These are phyloP conservation scores for Stichopus horrens DNA, from an alignment of 53 echinoderm and acorn worm species.

Conservation along the genomic window DNA sequence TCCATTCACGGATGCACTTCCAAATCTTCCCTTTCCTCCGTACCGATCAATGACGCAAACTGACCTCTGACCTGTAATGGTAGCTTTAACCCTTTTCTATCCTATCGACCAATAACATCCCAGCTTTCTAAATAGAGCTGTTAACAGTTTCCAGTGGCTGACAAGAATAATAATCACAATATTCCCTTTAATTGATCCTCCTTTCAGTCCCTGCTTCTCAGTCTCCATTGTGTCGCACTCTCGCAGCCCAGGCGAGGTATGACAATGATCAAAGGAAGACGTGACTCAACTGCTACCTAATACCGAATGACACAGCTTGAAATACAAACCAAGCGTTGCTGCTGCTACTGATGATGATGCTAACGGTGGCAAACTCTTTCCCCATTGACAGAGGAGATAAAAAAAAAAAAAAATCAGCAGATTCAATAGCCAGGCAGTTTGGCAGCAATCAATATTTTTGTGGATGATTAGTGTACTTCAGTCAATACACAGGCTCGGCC, in stretches of 20 bases:
- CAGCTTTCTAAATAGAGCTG: background rate
- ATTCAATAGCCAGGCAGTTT: slow-evolving; percentile 34
- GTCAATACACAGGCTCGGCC: slow-evolving; percentile 34
- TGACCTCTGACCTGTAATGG: background rate
- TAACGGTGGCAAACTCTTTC: background rate
- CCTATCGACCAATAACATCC: slow-evolving; percentile 6
- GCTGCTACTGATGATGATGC: background rate
- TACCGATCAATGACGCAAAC: background rate
- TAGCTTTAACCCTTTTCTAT: background rate
- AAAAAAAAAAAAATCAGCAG: slow-evolving; percentile 18
- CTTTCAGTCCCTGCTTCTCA: background rate
- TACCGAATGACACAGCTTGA: slow-evolving; percentile 29
- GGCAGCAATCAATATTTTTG: slow-evolving; percentile 38
- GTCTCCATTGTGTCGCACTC: slow-evolving; percentile 1
- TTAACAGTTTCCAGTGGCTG: background rate
- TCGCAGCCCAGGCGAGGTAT: background rate
- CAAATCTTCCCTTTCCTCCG: background rate
- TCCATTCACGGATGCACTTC: background rate
- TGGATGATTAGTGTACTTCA: slow-evolving; percentile 39
- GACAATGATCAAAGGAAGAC: background rate
- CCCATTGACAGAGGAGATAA: slow-evolving; percentile 4
- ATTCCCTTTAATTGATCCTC: slow-evolving; percentile 26
- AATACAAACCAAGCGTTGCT: slow-evolving; percentile 22
- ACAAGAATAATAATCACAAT: slow-evolving; percentile 4
- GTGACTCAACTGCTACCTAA: slow-evolving; percentile 41